These are phyloP conservation scores for Margarornis squamiger DNA, from an alignment of 2,797 vertebrate species.

Conservation along the genomic window DNA sequence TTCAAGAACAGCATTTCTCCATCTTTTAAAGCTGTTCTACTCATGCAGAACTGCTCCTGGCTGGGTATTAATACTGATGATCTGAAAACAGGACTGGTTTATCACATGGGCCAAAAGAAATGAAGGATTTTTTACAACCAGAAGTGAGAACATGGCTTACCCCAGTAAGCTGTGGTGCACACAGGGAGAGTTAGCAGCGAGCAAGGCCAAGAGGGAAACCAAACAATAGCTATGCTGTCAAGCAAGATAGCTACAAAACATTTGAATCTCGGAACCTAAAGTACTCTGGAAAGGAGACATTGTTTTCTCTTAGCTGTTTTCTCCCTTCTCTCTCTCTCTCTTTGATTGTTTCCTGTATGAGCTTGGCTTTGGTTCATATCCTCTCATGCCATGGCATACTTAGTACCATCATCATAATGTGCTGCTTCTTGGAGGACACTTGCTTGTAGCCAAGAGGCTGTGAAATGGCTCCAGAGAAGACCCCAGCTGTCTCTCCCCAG, in stretches of 20 bases:
- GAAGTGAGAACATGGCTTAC: neutral
- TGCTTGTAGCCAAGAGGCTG: neutral
- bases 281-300: neutral
- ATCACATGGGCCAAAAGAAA: slow-evolving; percentile 38
- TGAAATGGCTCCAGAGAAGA: neutral
- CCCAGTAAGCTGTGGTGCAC: neutral
- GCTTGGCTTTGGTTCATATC: neutral
- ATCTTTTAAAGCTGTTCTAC: neutral
- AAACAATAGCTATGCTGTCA: neutral
- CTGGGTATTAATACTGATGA: slow-evolving; percentile 20
- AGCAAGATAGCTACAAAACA: neutral
- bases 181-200: neutral
- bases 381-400: neutral
- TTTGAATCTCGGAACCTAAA: neutral
- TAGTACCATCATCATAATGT: neutral
- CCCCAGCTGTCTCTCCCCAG: neutral
- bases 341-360: neutral
- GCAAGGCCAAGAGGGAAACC: neutral
- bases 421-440: neutral
- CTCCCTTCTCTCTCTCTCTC: neutral
- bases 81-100: neutral
- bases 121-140: neutral
- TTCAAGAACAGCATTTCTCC: slow-evolving; percentile 12
- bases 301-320: neutral
- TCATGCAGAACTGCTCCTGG: neutral